A percentile compares a stretch with the other conserved stretches of the same genome.
These are phyloP conservation scores for Laodelphax striatellus DNA, from an alignment of 1,140 invertebrate species.

Conservation along the genomic window DNA sequence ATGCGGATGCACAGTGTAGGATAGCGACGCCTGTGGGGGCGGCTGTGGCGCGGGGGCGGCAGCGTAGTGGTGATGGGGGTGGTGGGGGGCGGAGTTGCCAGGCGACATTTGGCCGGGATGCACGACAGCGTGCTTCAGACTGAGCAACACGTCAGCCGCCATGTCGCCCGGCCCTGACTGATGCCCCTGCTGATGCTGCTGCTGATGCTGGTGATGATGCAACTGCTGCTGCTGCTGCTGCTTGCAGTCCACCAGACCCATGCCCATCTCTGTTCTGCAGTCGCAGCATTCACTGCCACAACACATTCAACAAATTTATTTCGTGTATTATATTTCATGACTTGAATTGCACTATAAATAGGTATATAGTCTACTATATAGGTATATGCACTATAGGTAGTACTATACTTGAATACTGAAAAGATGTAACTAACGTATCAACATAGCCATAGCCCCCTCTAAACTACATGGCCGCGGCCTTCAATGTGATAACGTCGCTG, in stretches of 20 bases:
- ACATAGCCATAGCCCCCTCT: no score
- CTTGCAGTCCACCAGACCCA: not conserved
- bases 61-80: constrained; percentile 24
- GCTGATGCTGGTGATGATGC: not conserved
- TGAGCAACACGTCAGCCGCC: constrained; percentile 73
- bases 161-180: constrained; percentile 43
- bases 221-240: not conserved
- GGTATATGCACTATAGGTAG: no score
- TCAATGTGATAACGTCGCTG: no score
- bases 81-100: constrained; percentile 22
- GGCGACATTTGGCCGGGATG: constrained; percentile 42
- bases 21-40: constrained; percentile 31
- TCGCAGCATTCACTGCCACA: not conserved
- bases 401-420: no score
- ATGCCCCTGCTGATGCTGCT: not conserved
- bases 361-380: no score
- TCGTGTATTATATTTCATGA: no score
- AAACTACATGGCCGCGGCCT: no score
- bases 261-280: not conserved
- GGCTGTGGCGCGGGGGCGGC: constrained; percentile 31
- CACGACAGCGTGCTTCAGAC: constrained; percentile 76
- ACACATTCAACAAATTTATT: not conserved
- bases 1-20: constrained; percentile 37
- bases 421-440: no score
- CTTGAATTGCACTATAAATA: no score